These are phyloP conservation scores for Plecturocebus donacophilus DNA, from an alignment of 2,113 vertebrate species.

Conservation along the genomic window DNA sequence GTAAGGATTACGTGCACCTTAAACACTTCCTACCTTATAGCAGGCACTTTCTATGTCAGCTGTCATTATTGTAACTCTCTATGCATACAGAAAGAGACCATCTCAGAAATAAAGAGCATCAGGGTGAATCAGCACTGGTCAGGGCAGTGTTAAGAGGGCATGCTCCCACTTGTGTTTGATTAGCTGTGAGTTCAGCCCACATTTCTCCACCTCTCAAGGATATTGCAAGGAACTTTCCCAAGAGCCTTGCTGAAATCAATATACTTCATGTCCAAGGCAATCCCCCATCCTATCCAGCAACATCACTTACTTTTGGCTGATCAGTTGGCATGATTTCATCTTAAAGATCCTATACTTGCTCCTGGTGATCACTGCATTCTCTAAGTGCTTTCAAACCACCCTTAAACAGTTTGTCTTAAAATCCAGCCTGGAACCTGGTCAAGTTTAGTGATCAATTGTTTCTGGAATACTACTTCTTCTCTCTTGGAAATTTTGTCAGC, in stretches of 20 bases:
- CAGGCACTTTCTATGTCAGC: neutral
- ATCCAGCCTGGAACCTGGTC: neutral
- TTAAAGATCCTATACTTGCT: neutral
- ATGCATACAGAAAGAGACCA: neutral
- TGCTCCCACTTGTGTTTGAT: neutral
- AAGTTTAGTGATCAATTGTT: neutral
- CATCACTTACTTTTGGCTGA: neutral
- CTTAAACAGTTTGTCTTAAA: neutral
- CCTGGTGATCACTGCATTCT: neutral
- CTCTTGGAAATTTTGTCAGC: neutral
- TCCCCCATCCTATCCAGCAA: too few species aligned
- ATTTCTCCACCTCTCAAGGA: neutral
- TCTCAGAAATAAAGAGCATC: neutral
- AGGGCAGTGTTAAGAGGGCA: neutral
- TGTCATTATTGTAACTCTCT: neutral
- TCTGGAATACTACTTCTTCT: neutral
- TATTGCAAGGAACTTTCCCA: neutral
- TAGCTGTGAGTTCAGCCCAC: neutral
- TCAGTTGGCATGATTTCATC: neutral
- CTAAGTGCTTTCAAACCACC: neutral
- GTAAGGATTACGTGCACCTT: neutral
- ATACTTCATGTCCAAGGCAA: neutral
- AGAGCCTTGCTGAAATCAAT: neutral
- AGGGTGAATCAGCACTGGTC: neutral
- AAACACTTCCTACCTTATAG: neutral